A percentile compares a stretch with the other conserved stretches of the same genome.
These are phyloP conservation scores for Apostichopus japonicus DNA, from an alignment of 35 echinoderm and acorn worm genomes.

Conservation along the genomic window DNA sequence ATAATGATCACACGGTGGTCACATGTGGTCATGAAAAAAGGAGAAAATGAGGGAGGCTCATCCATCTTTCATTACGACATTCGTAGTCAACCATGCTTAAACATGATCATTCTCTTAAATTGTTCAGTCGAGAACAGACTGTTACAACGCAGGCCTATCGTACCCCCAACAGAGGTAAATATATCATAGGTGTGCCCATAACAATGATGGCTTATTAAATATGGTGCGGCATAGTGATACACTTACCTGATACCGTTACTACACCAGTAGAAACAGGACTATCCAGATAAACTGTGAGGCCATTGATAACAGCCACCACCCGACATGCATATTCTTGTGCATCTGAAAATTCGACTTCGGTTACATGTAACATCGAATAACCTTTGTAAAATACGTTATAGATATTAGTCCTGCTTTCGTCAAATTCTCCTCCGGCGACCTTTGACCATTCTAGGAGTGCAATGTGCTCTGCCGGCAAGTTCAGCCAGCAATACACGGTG, in stretches of 20 bases:
- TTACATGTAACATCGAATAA: not conserved
- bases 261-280: not conserved
- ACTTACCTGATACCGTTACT: slow-evolving; percentile 4
- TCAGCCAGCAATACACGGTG: not conserved
- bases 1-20: too few species aligned
- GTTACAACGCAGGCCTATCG: too few species aligned
- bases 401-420: not conserved
- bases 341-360: not conserved
- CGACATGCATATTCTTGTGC: not conserved
- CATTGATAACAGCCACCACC: not conserved
- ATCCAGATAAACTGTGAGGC: too few species aligned
- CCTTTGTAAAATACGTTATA: slow-evolving; percentile 8
- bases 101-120: too few species aligned
- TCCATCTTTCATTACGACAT: too few species aligned
- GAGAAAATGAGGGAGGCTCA: too few species aligned
- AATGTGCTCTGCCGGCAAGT: not conserved
- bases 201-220: too few species aligned
- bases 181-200: too few species aligned
- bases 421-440: not conserved
- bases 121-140: too few species aligned
- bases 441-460: not conserved
- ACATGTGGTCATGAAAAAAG: too few species aligned
- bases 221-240: not conserved
- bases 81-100: too few species aligned
- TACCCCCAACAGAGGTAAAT: too few species aligned